phyloP scores from a whole-genome alignment of 2,113 vertebrate species.

The Myocastor coypus region DNA sequence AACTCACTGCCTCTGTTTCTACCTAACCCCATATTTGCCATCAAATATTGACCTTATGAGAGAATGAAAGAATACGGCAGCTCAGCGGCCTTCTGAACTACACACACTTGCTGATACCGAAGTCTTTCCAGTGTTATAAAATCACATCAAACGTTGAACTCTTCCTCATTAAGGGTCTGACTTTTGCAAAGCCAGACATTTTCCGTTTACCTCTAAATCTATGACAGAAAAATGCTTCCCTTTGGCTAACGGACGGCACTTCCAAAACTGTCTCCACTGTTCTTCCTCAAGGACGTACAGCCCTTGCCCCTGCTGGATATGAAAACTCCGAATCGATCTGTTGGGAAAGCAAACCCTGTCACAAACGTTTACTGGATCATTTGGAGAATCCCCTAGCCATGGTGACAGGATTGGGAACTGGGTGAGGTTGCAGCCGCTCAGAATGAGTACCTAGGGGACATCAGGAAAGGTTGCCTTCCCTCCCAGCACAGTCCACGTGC shows the following conservation, averaged over 20 bases:
- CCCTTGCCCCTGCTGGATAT: not conserved
- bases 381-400: not conserved
- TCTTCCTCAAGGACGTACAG: not conserved
- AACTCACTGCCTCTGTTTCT: not conserved
- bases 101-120: fast-evolving
- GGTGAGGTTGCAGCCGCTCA: not conserved
- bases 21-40: too few species aligned
- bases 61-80: not conserved
- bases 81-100: not conserved
- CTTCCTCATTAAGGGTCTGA: not conserved
- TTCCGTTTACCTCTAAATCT: not conserved
- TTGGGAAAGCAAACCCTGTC: not conserved
- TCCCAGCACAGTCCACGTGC: not conserved
- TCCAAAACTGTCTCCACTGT: not conserved
- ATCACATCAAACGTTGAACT: not conserved
- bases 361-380: not conserved
- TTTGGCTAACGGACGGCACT: not conserved
- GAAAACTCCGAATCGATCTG: not conserved
- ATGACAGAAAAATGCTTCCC: not conserved
- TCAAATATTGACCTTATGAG: not conserved
- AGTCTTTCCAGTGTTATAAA: not conserved
- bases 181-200: not conserved
- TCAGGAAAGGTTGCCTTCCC: not conserved
- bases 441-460: not conserved
- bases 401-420: not conserved